Conservation (phyloP, 2,113 vertebrate genomes). For the Barbus barbus region DNA sequence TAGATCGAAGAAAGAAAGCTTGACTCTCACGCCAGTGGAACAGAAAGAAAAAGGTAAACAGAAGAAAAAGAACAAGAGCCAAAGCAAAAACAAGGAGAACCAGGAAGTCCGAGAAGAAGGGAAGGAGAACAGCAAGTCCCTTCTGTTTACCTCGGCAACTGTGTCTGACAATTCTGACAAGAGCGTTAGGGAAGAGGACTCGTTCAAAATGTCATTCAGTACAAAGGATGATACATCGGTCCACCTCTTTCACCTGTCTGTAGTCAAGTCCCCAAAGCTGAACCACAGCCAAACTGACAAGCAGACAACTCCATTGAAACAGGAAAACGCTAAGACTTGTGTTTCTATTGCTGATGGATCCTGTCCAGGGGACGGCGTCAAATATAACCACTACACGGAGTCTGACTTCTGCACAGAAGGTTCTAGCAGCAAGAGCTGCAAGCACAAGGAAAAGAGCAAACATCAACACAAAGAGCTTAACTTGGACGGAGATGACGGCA, state of each 20-base stretch:
- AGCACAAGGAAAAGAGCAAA: conserved; percentile 96
- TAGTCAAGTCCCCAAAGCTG: conserved; percentile 91
- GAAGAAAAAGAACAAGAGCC: conserved; percentile 93
- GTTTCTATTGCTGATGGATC: conserved; percentile 85
- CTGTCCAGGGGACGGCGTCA: conserved; percentile 80
- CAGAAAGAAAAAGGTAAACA: conserved; percentile 95
- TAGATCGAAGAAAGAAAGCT: conserved; percentile 83
- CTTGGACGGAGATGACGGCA: conserved; percentile 83
- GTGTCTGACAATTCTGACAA: conserved; percentile 86
- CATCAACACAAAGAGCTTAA: conserved; percentile 88
- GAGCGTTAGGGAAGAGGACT: conserved; percentile 85
- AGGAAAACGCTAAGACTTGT: conserved; percentile 90
- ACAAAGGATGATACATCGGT: conserved; percentile 95
- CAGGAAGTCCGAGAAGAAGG: conserved; percentile 87
- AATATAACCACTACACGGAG: conserved; percentile 87
- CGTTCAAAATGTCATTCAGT: conserved; percentile 93
- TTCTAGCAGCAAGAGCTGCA: conserved; percentile 89
- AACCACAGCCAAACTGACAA: conserved; percentile 90
- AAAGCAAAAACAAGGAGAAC: conserved; percentile 98
- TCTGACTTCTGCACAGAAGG: conserved; percentile 88
- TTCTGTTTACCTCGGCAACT: conserved; percentile 78
- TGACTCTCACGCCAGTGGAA: conserved; percentile 71
- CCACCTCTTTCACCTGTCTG: conserved; percentile 90
- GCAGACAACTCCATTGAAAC: conserved; percentile 87
- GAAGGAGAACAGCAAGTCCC: conserved; percentile 88